Evolutionary conservation across 2,888 invertebrate species (phyloP), one percentile per base, ranked within the genome.

Genomic region (Dione vanillae): DNA sequence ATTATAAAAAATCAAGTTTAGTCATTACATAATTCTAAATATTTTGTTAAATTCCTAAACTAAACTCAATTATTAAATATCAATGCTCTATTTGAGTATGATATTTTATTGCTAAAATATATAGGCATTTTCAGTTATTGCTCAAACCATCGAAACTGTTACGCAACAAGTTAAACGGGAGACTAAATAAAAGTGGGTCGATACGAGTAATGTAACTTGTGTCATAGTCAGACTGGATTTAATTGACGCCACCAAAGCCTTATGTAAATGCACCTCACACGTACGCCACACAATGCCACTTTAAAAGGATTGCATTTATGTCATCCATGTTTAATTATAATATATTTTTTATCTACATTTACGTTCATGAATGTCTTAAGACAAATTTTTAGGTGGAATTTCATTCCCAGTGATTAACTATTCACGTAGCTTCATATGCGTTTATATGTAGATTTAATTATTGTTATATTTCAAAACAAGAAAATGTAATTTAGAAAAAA

Each of bases 191-290:
- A 72, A 72, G 68, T 74, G 54, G 72, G 74, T 74, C 74, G 58
- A 49, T 43, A 59, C 27, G 41, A 59, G 61, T 45, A 27, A 69
- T 47, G 41, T 54, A 67, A 65, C 67, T 69, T 69, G 76, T 76
- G 75, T 70, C 73, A 79, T 77, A 78, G 77, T 74, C 79, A 80
- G 78, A 81, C 78, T 76, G 76, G 78, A 76, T 77, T 72, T 76
- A 72, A 74, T 78, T 79, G 74, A 77, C 74, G 76, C 75, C 74
- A 73, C 89, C 88, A 87, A 84, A 88, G 79, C 20, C 43, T 66
- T 80, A 89, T 89, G 89, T 77, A 78, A 88, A 89, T 85, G 70
- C 74, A 71, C 77, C 77, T 78, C 77, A 75, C 80, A 79, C 27
- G 27, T 61, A 45, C 61, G 20, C 43, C n/a, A 73, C 76, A 70